Evolutionary conservation across 2,113 vertebrate genomes (phyloP), one percentile per base, ranked within the genome.

Genomic region (Nanorana parkeri): DNA sequence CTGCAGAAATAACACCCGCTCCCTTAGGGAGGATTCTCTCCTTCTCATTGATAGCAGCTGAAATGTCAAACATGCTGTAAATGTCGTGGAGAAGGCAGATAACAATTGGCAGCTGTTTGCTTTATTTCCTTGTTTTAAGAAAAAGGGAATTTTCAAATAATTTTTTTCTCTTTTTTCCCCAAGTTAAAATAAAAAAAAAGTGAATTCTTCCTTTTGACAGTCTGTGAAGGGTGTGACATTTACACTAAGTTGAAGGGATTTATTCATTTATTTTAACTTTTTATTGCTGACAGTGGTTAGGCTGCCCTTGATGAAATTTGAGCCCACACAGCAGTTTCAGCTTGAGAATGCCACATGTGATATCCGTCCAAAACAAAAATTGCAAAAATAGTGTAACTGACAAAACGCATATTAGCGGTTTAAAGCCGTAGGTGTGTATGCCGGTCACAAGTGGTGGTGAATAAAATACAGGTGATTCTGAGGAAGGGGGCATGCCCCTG

Each of bases 61-160:
- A 91, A 91, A 93, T 93, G 91, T 93, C 92, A 91, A 88, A 92
- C 86, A 86, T 71, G 84, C 88, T 91, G 88, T 90, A 93, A 90
- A 91, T 87, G 90, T 87, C 89, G 75, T 66, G 74, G 63, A 87
- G 89, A 79, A 83, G 67, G 88, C 86, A 55, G 78, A 69, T 84
- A 69, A 81, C 85, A 85, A 85, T 85, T 88, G 66, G 84, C 86
- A 87, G 69, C 54, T 71, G 66, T 86, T 91, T 74, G 78, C 85
- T 85, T 86, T 87, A 76, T 84, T 28, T 65, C 58, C 26, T 73
- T 67, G 3, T 66, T 56, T 65, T 83, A 85, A 88, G 29, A 82
- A 69, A 87, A 69, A 28, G 55, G 77, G 65, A 67, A 19, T 78
- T 79, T 54, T 80, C 54, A 68, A 67, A 26, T 83, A 82, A 55